Percentiles rank a stretch among this genome's conserved stretches.
phyloP scores from a whole-genome alignment of 2,113 vertebrate species.

The Thinocorus orbignyianus region DNA sequence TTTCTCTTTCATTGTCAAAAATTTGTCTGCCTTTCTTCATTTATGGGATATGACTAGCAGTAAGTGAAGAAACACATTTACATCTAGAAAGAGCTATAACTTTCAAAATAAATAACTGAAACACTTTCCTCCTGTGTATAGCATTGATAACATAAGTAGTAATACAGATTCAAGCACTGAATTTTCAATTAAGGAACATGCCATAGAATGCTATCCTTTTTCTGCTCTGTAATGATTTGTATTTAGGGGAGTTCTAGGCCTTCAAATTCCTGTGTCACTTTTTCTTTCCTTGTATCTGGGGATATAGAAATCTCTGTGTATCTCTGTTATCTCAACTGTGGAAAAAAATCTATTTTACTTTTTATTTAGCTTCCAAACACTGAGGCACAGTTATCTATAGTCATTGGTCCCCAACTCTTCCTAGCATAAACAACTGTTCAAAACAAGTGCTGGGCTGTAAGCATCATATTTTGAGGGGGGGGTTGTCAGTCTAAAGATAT shows the following conservation, averaged over 20 bases:
- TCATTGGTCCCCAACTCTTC: background rate
- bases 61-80: background rate
- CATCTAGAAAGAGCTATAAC: background rate
- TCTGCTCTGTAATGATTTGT: background rate
- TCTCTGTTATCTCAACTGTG: background rate
- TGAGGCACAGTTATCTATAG: background rate
- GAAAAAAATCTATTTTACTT: background rate
- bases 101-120: background rate
- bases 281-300: background rate
- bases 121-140: background rate
- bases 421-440: background rate
- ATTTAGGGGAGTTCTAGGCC: background rate
- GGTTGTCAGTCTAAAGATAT: background rate
- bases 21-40: background rate
- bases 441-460: background rate
- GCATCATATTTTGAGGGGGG: background rate
- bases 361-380: background rate
- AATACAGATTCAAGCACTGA: background rate
- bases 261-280: background rate
- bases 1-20: background rate
- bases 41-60: background rate
- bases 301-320: background rate
- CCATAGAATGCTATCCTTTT: background rate
- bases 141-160: background rate
- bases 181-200: background rate